Conservation (phyloP, 2,113 vertebrate species). For the Centropus bengalensis region DNA sequence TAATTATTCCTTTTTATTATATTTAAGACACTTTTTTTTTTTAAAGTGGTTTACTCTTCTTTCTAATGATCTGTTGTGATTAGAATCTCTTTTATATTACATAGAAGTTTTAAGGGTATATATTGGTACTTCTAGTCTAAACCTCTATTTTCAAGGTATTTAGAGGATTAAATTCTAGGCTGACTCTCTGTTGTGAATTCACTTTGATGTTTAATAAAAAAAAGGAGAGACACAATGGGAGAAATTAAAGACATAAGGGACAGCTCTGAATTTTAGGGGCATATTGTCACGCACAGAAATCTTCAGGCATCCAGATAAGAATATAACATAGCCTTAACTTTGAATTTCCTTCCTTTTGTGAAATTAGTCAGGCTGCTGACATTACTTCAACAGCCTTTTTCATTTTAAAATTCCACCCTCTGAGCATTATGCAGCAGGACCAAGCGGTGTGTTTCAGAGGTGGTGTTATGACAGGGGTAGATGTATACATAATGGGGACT, state of each 20-base stretch:
- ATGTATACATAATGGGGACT: constrained; percentile 68
- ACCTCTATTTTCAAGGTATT: constrained; percentile 73
- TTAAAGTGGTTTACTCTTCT: constrained; percentile 71
- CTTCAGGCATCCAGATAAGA: constrained; percentile 63
- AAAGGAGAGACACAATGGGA: constrained; percentile 63
- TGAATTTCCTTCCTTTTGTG: constrained; percentile 74
- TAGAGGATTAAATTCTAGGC: constrained; percentile 77
- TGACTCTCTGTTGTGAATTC: constrained; percentile 77
- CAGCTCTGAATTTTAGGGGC: constrained; percentile 70
- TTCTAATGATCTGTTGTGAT: constrained; percentile 78
- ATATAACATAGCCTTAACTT: constrained; percentile 63
- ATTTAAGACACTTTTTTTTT: constrained; percentile 79
- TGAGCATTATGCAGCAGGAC: constrained; percentile 64
- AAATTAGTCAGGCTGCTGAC: constrained; percentile 74
- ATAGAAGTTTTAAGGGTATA: constrained; percentile 68
- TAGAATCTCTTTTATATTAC: constrained; percentile 74
- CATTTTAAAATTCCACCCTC: constrained; percentile 76
- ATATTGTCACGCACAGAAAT: constrained; percentile 66
- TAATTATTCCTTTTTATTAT: constrained; percentile 81
- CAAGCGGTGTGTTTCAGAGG: constrained; percentile 65
- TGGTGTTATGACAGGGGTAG: constrained; percentile 73
- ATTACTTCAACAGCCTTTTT: constrained; percentile 71
- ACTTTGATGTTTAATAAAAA: constrained; percentile 70
- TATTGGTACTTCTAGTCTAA: constrained; percentile 71
- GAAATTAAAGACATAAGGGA: constrained; percentile 67